Evolutionary conservation across 2,797 vertebrate genomes (phyloP), one percentile per base, ranked within the genome.

Genomic region (Percopsis omiscomaycus): DNA sequence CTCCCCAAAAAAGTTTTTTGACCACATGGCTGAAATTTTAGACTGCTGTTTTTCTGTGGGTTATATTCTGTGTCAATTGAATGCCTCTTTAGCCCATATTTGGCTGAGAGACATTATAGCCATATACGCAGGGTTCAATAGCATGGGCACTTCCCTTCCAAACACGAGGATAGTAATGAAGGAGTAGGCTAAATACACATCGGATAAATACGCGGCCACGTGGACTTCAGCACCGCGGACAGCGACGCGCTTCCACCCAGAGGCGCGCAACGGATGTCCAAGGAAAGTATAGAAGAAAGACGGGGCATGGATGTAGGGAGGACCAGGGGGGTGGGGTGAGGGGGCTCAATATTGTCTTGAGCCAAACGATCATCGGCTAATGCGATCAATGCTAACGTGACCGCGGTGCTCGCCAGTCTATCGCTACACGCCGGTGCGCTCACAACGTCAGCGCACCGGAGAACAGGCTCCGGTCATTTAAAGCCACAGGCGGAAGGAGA

Each of bases 401-500:
- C 59, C 27, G 32, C 74, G 70, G 45, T 74, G 55, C 66, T 49
- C 3, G 64, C 71, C 11, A 50, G 49, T 53, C 51, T 59, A 16
- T 47, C 56, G 46, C 48, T 42, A 51, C 63, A 16, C 22, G 22
- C 22, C 22, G 22, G 22, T 22, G 62, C 5, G 6, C 48, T 13
- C 14, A 58, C 56, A 44, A 80, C 78, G 81, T 83, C 85, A 89
- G 5, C 74, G 65, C 68, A 49, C 68, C 13, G 56, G 69, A 71
- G 78, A 79, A 71, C 65, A 68, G 68, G 59, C 68, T 47, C 32
- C 68, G 3, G 64, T 61, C 63, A 80, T 86, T 90, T 88, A 87
- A 90, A 54, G 37, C 37, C 8, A 49, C 14, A 61, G 75, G 49
- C 75, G 62, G 59, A 77, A 75, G 77, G 74, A 61, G 66, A 78